Percentiles rank a stretch among this genome's conserved stretches.
Conservation (phyloP, 2,888 invertebrate genomes). For the Stratiomys singularior region DNA sequence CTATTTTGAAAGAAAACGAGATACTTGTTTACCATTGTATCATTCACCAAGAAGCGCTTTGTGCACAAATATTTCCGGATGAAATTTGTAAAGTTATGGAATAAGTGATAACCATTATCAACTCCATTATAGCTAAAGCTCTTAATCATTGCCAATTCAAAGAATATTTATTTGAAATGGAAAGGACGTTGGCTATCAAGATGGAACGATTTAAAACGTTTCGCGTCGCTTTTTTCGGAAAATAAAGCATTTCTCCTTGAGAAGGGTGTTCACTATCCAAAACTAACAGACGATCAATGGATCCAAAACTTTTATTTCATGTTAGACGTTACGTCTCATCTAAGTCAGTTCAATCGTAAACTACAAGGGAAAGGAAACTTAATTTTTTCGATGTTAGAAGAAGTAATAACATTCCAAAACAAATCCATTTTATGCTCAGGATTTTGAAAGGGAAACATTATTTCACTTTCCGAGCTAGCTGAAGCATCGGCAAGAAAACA, state of each 20-base stretch:
- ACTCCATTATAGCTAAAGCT: background rate
- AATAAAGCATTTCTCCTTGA: conserved; percentile 57
- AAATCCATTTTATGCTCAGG: no score
- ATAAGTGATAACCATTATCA: background rate
- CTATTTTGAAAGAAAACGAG: no score
- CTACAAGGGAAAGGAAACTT: conserved; percentile 55
- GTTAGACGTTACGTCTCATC: conserved; percentile 52
- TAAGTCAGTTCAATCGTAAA: conserved; percentile 58
- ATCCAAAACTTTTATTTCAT: conserved; percentile 58
- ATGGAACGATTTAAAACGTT: no score
- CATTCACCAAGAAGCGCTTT: conserved; percentile 18
- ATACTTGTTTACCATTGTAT: conserved; percentile 1
- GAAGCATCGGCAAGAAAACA: conserved; percentile 55
- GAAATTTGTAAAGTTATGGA: conserved; percentile 27
- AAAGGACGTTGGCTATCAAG: no score
- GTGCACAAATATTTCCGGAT: conserved; percentile 16
- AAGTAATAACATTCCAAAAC: conserved; percentile 24
- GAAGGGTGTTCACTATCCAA: conserved; percentile 55
- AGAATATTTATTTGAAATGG: conserved; percentile 29
- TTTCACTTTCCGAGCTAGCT: conserved; percentile 47
- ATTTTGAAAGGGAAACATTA: conserved; percentile 50
- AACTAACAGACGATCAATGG: conserved; percentile 30
- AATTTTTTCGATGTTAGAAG: conserved; percentile 38
- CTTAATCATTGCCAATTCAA: conserved; percentile 4
- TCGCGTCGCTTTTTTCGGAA: no score